Conservation (phyloP, 1,140 invertebrate species). For the Drosophila parvula region DNA sequence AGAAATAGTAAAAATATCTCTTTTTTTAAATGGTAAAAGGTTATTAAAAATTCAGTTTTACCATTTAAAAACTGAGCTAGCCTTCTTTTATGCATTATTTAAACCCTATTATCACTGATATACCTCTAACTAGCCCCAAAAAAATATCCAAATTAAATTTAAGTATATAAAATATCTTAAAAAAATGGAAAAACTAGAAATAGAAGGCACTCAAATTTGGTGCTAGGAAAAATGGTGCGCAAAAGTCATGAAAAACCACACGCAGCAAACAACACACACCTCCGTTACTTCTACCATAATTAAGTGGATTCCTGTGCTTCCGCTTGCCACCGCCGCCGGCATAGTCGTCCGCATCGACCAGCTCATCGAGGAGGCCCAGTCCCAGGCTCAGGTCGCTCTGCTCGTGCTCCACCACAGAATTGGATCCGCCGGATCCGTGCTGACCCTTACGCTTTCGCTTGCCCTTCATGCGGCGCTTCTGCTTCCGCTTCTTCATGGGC, state of each 20-base stretch:
- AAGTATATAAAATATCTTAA: not conserved
- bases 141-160: not conserved
- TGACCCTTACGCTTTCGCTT: conserved; percentile 74
- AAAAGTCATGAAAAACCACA: conserved; percentile 82
- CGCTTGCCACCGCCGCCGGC: conserved; percentile 66
- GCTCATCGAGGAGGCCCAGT: conserved; percentile 71
- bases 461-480: conserved; percentile 63
- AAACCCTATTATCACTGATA: not conserved
- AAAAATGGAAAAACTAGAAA: conserved; percentile 17
- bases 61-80: not conserved
- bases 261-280: conserved; percentile 83
- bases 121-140: not conserved
- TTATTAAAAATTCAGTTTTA: not conserved
- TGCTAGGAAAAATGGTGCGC: conserved; percentile 77
- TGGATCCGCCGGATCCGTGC: conserved; percentile 14
- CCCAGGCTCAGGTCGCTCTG: conserved; percentile 58
- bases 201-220: conserved; percentile 64
- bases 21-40: not conserved
- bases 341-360: conserved; percentile 56
- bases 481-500: conserved; percentile 57
- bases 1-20: not conserved
- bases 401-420: conserved; percentile 62
- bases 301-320: conserved; percentile 74
- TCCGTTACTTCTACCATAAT: conserved; percentile 84
- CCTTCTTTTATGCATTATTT: not conserved